Evolutionary conservation across 2,113 vertebrate genomes (phyloP), one percentile per base, ranked within the genome.

Genomic region (Machaerirhynchus nigripectus): DNA sequence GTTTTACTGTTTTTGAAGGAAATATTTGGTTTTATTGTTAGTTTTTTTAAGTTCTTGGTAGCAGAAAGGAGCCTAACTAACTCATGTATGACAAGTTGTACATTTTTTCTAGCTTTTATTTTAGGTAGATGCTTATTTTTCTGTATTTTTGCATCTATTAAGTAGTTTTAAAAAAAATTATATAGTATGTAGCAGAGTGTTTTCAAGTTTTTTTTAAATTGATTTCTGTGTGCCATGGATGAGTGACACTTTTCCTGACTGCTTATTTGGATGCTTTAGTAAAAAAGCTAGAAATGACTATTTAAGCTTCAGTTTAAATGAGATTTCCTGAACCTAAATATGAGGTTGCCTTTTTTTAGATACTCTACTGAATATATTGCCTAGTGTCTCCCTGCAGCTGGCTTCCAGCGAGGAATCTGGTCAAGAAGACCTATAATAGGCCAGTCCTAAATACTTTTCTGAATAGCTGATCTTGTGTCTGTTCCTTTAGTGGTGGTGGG

Each of bases 201-300:
- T 77, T 74, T 4, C 1, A 2, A 61, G 7, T 0, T 1, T 44
- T 44, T 40, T 42, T 28, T 33, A 39, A 11, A 11, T 64, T 74
- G 70, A 7, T 76, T 87, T 74, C 31, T 84, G 7, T 46, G 7
- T 75, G 21, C 56, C 17, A 18, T 49, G 35, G 10, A 60, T 60
- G 44, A 82, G 42, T 19, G 70, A 50, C 23, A 13, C 1, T 59
- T 82, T 42, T 81, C 46, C 56, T 84, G n/a, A 17, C 11, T 64
- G 19, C 33, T 63, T 70, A n/a, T 73, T 73, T 86, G 31, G 10
- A 33, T 77, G 20, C 17, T 33, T 59, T 89, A 74, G 20, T 78
- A 67, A 67, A 26, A 71, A 71, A 91, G 27, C 31, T 40, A 59
- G 37, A 87, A 84, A 9, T 2, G 7, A 23, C 28, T 88, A 14